Evolutionary conservation across 2,113 vertebrate species (phyloP), one percentile per base, ranked within the genome.

Genomic region (Myiopsitta monachus): DNA sequence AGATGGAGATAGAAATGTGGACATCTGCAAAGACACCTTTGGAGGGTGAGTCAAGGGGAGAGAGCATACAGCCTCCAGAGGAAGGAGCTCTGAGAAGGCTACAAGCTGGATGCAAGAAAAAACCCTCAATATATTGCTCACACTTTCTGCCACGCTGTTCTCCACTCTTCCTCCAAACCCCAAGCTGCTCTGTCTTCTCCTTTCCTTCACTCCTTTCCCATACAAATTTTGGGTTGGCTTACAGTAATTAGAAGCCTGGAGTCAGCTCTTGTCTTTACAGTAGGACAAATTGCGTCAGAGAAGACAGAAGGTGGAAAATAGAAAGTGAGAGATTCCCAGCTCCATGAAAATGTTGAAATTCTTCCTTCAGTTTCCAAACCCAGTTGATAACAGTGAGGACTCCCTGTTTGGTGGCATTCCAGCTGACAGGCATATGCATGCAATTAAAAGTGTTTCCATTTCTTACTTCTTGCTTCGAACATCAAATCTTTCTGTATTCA

Each of bases 171-270:
- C 64, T 83, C 76, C 64, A 84, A 47, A 87, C 16, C 16, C 46
- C 30, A 81, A 46, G 31, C 13, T 57, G 41, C 44, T 81, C 80
- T 90, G 55, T 23, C 39, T 43, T 87, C 38, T 93, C 63, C 49
- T 90, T 89, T 72, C 28, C 44, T 86, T 73, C 4, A 1, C 36
- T 92, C 26, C 59, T 88, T 92, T 69, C 5, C n/a, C 64, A 44
- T 24, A 33, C 30, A 72, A 75, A 63, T 84, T 91, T 81, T 33
- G 30, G 43, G 36, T 28, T 94, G 49, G 18, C 30, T 82, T 72
- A 84, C 14, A 76, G 22, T 82, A 84, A 82, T 3, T 82, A 86
- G 81, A 91, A 89, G 69, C 66, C 52, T 87, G 68, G 28, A 91
- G 27, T 26, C 33, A 68, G 57, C 14, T 86, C 36, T 79, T 79